Base-by-base conservation (phyloP, 1,140 invertebrate species). In the Dinoponera quadriceps region DNA sequence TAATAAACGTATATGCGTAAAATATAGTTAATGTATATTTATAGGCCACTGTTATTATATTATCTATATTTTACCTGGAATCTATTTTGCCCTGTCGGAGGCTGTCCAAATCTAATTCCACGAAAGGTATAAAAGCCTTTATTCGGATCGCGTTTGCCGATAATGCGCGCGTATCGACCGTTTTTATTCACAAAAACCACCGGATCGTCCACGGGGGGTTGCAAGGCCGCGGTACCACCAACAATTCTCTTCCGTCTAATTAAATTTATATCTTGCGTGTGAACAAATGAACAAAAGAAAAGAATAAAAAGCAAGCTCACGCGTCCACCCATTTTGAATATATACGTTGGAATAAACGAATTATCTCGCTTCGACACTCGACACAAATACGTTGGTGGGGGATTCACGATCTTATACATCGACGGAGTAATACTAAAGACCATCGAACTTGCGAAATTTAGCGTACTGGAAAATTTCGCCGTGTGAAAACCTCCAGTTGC, bases 81-180 rank as follows among this genome's bases (percentile, higher is more conserved):
- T 85, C 97, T 91, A 59, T 95, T 92, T 51, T 93, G 87, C 16
- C 96, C 96, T n/a, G 96, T 88, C 1, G 97, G 97, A 14, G 97
- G 95, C 88, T 96, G 93, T 0, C 96, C 97, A 94, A 96, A 98
- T 84, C 96, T 96, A 29, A 98, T 95, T 14, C 97, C 97, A 73
- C 96, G 93, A 83, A 96, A 97, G 9, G 93, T 93, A 83, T 96
- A 96, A 89, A 95, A 95, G 49, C 93, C 93, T 63, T 89, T 94
- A 0, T 90, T 85, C 20, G 89, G 75, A 88, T 95, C 95, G 18
- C 93, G 91, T 33, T 93, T 88, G 18, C 96, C 95, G 77, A 94
- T 93, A 25, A 96, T 88, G 69, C 95, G 91, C 2, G 95, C 95
- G 80, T 95, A 93, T 80, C 92, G 91, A 18, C 95, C 94, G 72